Evolutionary conservation across 2,113 vertebrate species (phyloP).

Genomic region (Brachyhypopomus occidentalis): DNA sequence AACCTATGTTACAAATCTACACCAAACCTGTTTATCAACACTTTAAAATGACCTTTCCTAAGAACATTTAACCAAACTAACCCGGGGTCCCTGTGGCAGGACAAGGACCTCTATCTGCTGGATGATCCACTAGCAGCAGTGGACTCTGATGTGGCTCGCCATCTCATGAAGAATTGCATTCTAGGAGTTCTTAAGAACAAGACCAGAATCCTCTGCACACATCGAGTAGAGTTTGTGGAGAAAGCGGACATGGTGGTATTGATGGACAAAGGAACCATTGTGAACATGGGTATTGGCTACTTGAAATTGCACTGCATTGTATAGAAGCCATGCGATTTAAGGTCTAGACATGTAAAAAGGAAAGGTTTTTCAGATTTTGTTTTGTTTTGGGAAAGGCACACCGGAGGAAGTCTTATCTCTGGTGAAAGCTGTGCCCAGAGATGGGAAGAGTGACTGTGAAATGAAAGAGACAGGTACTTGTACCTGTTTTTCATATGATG

Average conservation of each 20-base stretch:
- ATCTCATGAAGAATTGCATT: conserved; percentile 90
- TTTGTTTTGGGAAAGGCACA: conserved; percentile 71
- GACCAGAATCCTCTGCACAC: conserved; percentile 93
- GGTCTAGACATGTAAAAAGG: not conserved
- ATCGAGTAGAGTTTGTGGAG: conserved; percentile 86
- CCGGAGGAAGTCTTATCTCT: conserved; percentile 86
- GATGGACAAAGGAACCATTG: conserved; percentile 84
- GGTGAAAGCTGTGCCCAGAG: conserved; percentile 76
- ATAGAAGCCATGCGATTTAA: too few relatives aligned
- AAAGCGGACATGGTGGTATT: conserved; percentile 83
- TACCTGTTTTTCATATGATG: not conserved
- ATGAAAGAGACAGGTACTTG: conserved; percentile 71
- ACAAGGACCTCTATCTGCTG: conserved; percentile 92
- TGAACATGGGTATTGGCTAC: conserved; percentile 78
- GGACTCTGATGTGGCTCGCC: conserved; percentile 86
- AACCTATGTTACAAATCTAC: too few relatives aligned
- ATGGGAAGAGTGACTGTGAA: conserved; percentile 53
- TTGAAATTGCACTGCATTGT: not conserved
- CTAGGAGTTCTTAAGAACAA: conserved; percentile 81
- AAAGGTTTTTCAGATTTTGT: not conserved
- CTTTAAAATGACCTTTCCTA: too few relatives aligned
- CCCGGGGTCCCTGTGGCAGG: conserved; percentile 67
- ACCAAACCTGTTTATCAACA: too few relatives aligned
- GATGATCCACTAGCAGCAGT: conserved; percentile 96
- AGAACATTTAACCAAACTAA: not conserved